phyloP scores from a whole-genome alignment of 37 sponge, comb jelly and placozoan species.

The Axinella damicornis region DNA sequence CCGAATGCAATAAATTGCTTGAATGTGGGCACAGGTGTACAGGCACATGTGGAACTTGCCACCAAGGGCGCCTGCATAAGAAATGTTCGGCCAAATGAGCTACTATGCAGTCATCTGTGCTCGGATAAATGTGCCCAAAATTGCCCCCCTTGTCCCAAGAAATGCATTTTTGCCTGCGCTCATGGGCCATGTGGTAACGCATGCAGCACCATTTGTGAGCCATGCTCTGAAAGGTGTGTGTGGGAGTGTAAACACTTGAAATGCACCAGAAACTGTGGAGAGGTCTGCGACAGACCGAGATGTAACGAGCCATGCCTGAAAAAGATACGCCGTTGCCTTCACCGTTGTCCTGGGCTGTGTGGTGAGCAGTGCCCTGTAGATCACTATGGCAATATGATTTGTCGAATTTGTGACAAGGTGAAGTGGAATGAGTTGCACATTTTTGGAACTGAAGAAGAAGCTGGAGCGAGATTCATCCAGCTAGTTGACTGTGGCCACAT shows the following conservation, averaged over 20 bases:
- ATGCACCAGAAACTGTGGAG: constrained; percentile 21
- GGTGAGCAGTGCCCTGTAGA: constrained; percentile 42
- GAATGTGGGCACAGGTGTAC: constrained; percentile 13
- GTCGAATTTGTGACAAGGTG: constrained; percentile 24
- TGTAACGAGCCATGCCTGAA: constrained; percentile 17
- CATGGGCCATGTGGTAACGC: constrained; percentile 17
- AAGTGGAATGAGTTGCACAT: not conserved
- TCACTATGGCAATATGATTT: not conserved
- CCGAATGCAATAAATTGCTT: not conserved
- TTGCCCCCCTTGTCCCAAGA: constrained; percentile 27
- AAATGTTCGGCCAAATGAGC: constrained; percentile 24
- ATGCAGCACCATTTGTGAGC: not conserved
- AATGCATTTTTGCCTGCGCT: constrained; percentile 13
- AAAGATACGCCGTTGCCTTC: constrained; percentile 22
- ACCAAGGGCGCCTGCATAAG: constrained; percentile 19
- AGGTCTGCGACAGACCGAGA: constrained; percentile 20
- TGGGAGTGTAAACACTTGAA: constrained; percentile 36
- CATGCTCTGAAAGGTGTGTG: constrained; percentile 29
- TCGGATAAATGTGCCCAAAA: constrained; percentile 27
- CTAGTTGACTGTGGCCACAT: constrained; percentile 15
- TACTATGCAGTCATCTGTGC: constrained; percentile 64
- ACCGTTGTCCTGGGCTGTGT: constrained; percentile 42
- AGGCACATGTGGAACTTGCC: constrained; percentile 25
- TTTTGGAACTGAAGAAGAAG: constrained; percentile 1
- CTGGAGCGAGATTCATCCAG: not conserved